A percentile compares a stretch with the other conserved stretches of the same genome.
Evolutionary conservation across 1,140 invertebrate genomes (phyloP).

Genomic region (Orchestia grillus): DNA sequence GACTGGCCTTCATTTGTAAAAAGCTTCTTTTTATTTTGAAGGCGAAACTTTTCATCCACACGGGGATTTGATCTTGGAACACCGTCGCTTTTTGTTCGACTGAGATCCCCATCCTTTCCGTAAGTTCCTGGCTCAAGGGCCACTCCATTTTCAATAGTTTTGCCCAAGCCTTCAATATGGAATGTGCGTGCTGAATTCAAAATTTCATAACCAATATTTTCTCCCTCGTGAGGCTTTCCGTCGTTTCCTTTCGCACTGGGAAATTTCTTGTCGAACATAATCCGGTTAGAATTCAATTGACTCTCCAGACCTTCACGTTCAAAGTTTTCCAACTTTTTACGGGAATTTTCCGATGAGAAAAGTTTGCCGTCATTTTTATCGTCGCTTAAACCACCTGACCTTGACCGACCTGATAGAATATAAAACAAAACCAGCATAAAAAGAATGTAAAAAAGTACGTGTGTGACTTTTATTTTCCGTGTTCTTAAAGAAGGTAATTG

Average conservation of each 20-base stretch:
- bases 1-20: neutral
- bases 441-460: neutral
- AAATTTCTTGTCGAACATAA: neutral
- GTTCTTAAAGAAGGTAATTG: neutral
- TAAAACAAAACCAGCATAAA: neutral
- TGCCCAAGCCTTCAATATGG: neutral
- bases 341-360: neutral
- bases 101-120: neutral
- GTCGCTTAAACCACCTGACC: neutral
- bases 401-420: neutral
- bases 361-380: neutral
- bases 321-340: neutral
- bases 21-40: neutral
- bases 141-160: neutral
- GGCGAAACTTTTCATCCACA: neutral
- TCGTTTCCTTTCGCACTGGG: neutral
- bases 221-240: neutral
- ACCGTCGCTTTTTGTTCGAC: neutral
- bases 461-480: neutral
- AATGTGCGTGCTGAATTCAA: neutral
- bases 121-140: neutral
- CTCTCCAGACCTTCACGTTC: neutral
- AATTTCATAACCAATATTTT: neutral
- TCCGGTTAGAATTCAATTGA: neutral
- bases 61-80: neutral